Evolutionary conservation across 2,113 vertebrate genomes (phyloP).

Genomic region (Spea bombifrons): DNA sequence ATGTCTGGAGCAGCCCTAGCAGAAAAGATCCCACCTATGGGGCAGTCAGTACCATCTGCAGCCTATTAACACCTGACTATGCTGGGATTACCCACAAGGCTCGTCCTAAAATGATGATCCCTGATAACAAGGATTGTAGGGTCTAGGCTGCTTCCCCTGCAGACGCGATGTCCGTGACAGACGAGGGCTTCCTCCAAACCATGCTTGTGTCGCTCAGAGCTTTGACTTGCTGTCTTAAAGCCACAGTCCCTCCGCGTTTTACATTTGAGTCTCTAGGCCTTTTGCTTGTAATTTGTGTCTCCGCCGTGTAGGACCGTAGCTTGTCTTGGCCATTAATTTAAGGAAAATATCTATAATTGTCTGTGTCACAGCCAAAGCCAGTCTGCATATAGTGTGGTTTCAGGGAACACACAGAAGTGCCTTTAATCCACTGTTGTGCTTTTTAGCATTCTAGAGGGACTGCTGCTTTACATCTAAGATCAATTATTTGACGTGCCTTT

Average conservation of each 20-base stretch:
- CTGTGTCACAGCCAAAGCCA: not conserved
- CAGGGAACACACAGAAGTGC: not conserved
- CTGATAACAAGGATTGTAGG: no score
- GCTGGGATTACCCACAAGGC: no score
- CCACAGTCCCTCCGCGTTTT: conserved; percentile 14
- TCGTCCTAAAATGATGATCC: no score
- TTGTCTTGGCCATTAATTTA: not conserved
- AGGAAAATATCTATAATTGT: not conserved
- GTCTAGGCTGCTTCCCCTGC: no score
- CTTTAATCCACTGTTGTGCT: not conserved
- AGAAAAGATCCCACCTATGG: not conserved
- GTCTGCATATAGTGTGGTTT: conserved; percentile 3
- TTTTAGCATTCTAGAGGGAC: conserved; percentile 17
- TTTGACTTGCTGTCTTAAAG: conserved; percentile 48
- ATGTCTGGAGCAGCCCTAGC: not conserved
- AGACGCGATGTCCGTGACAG: no score
- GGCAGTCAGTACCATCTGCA: not conserved
- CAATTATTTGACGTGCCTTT: conserved; percentile 25
- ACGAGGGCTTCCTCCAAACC: conserved; percentile 1
- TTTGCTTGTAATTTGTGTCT: not conserved
- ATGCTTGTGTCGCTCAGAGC: conserved; percentile 48
- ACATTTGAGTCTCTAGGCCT: not conserved
- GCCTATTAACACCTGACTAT: no score
- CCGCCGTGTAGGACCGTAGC: not conserved
- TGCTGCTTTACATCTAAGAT: conserved; percentile 29